Evolutionary conservation across 1,140 invertebrate genomes (phyloP).

Genomic region (Lanistes nyassanus): DNA sequence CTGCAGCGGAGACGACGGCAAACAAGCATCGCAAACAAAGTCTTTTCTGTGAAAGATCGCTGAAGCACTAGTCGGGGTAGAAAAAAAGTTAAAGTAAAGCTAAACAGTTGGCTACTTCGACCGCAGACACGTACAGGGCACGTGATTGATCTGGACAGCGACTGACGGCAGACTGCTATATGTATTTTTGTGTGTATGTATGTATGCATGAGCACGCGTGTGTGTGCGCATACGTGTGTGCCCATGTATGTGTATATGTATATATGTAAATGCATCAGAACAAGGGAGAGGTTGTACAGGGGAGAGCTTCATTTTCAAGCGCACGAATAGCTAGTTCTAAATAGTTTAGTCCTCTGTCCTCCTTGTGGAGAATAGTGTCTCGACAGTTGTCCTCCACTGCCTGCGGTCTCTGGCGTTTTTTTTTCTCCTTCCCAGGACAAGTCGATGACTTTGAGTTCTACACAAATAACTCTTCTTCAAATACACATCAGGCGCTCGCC

Average conservation of each 20-base stretch:
- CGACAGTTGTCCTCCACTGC: too few relatives aligned
- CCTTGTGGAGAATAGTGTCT: too few relatives aligned
- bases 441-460: background rate
- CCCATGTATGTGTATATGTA: constrained; percentile 5
- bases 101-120: too few relatives aligned
- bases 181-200: background rate
- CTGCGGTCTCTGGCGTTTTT: too few relatives aligned
- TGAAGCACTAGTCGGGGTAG: too few relatives aligned
- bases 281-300: background rate
- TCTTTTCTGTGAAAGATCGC: too few relatives aligned
- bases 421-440: background rate
- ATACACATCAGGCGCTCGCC: background rate
- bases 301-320: background rate
- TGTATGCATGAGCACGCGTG: background rate
- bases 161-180: background rate
- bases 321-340: background rate
- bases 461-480: background rate
- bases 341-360: too few relatives aligned
- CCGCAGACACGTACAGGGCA: background rate
- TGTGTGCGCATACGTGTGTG: background rate
- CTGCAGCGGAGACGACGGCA: too few relatives aligned
- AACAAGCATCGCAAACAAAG: too few relatives aligned
- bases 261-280: background rate
- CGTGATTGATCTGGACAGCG: background rate
- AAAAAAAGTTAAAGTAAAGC: too few relatives aligned